Evolutionary conservation across 2,888 invertebrate genomes (phyloP), one percentile per base, ranked within the genome.

Genomic region (Cosmia pyralina): DNA sequence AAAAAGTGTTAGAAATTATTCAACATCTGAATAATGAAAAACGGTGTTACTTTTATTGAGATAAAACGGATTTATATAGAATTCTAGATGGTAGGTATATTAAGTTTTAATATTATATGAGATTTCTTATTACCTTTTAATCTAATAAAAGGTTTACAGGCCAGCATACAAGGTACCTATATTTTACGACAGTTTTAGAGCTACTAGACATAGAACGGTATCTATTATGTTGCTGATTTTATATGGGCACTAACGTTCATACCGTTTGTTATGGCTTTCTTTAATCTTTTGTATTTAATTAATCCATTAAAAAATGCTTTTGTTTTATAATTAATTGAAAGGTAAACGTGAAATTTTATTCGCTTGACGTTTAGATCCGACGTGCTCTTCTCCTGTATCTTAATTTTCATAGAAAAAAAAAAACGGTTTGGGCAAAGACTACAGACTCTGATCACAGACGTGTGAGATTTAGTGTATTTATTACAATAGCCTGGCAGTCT

Each of bases 141-240:
- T 71, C 67, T 75, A 67, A 82, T 79, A 72, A 62, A 75, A 75
- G 22, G 4, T 76, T 80, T 86, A 84, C 68, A 69, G 58, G 59
- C 53, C 41, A 66, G 59, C 69, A 28, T 50, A 75, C 77, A 60
- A 72, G 75, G 71, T 65, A 8, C 17, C 17, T 28, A 58, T 63
- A 69, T 69, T 87, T 88, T 84, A 88, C 64, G 69, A 75, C 53
- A 59, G 69, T 75, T 83, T 80, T 78, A 84, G 60, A 53, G 69
- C 77, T 72, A 52, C 68, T 72, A 77, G 81, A 78, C 69, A 66
- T 82, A 81, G 70, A 81, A 73, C 65, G 68, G 64, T 82, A 80
- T 72, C 72, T 69, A 77, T 67, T 50, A 62, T 72, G 60, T 72
- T 74, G 69, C 75, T 72, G 69, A 22, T 44, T 74, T 81, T 83